Evolutionary conservation across 2,113 vertebrate species (phyloP), one percentile per base, ranked within the genome.

Genomic region (Ovis canadensis): DNA sequence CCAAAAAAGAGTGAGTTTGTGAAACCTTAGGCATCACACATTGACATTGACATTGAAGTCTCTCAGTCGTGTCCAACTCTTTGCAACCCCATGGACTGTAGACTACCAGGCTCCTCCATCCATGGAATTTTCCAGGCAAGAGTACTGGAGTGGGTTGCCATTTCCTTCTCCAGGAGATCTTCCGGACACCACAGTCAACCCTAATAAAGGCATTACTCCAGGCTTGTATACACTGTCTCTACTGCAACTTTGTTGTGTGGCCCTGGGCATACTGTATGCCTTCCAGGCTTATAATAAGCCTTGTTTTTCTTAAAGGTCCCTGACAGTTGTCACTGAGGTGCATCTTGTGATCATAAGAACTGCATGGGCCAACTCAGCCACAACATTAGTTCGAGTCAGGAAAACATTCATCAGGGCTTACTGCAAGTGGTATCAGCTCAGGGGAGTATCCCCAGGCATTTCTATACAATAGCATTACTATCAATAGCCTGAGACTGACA

Each of bases 381-480:
- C 62, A 71, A 55, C 13, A n/a, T n/a, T 55, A 52, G 29, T 55
- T 84, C 60, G 11, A 33, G 6, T 54, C 14, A 45, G 36, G 31
- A 21, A 84, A 55, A 15, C 59, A 0, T 62, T 27, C 43, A 1
- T 54, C 4, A 3, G 45, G 2, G n/a, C n/a, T 67, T 1, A 10
- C 21, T 50, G n/a, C 45, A 54, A 52, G 60, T 36, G 48, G 27
- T n/a, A 4, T 12, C 21, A 23, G 48, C 31, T 36, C 91, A 92
- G 91, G 36, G 3, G 29, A 54, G 21, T 55, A 64, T 21, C 29
- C 81, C 48, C 50, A 14, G 60, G 19, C 19, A 43, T 71, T 92
- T 57, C 33, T n/a, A 67, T 15, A 9, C 7, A 67, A 17, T 17
- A 9, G 7, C 43, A 14, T 60, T 55, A 19, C 48, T 55, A 55